These are phyloP conservation scores for Siderastrea siderea DNA, from an alignment of 92 coral and sea anemone genomes.

Conservation along the genomic window DNA sequence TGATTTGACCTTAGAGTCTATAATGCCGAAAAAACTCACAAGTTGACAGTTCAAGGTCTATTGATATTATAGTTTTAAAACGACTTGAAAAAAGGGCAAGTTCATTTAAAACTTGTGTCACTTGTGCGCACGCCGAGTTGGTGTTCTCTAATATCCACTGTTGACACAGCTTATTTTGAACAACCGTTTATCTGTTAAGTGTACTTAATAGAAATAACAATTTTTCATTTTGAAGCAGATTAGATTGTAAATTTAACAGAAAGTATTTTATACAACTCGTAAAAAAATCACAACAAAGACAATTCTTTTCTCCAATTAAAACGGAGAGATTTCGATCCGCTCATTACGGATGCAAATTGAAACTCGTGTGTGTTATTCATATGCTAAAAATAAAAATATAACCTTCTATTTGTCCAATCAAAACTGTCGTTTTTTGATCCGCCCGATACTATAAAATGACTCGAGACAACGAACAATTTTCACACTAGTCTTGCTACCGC, in stretches of 20 bases:
- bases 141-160: no score
- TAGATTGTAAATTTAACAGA: no score
- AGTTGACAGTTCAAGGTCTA: no score
- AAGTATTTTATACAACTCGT: neutral
- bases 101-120: no score
- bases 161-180: neutral
- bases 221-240: no score
- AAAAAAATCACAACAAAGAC: neutral
- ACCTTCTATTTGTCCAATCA: constrained; percentile 40
- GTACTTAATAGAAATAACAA: no score
- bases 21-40: no score
- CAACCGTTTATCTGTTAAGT: no score
- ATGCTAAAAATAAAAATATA: constrained; percentile 31
- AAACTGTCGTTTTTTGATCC: constrained; percentile 33
- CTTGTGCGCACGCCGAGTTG: no score
- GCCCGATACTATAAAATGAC: constrained; percentile 10
- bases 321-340: neutral
- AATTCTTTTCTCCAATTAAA: neutral
- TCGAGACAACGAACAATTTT: neutral
- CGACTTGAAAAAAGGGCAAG: no score
- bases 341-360: constrained; percentile 33
- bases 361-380: constrained; percentile 28
- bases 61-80: no score
- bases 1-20: no score
- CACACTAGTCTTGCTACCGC: neutral